phyloP scores from a whole-genome alignment of 1,140 invertebrate species.

The Bombus sylvicola region DNA sequence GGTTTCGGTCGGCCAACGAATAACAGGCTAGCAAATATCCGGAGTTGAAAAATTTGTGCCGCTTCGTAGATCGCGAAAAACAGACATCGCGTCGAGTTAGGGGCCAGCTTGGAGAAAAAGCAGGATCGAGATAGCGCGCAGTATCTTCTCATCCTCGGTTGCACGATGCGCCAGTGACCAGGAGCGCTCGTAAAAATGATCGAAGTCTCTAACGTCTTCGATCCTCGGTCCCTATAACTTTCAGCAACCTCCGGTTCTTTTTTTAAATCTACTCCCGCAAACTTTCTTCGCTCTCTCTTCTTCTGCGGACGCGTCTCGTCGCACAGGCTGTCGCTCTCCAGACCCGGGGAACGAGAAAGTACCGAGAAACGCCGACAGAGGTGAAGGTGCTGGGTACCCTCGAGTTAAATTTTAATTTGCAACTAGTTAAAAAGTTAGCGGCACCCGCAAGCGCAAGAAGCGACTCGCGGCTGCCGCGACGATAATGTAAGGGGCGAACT shows the following conservation, averaged over 20 bases:
- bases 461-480: constrained; percentile 36
- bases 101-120: background rate
- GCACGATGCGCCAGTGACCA: background rate
- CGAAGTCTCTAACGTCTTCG: constrained; percentile 1
- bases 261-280: constrained; percentile 20
- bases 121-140: too few species aligned
- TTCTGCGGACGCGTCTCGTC: background rate
- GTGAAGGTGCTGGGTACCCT: constrained; percentile 41
- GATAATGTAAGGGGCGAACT: constrained; percentile 65
- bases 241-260: constrained; percentile 7
- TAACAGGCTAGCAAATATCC: too few species aligned
- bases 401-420: constrained; percentile 75
- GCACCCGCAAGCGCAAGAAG: constrained; percentile 29
- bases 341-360: constrained; percentile 15
- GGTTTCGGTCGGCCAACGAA: too few species aligned
- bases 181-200: background rate
- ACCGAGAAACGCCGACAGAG: constrained; percentile 4
- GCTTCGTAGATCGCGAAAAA: background rate
- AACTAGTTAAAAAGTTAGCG: constrained; percentile 76
- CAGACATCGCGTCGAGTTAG: background rate
- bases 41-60: background rate
- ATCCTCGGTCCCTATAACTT: constrained; percentile 8
- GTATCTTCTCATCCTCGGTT: background rate
- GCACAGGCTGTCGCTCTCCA: background rate
- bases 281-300: background rate